phyloP scores from a whole-genome alignment of 1,140 invertebrate species.

The Pseudomyrmex sp. region DNA sequence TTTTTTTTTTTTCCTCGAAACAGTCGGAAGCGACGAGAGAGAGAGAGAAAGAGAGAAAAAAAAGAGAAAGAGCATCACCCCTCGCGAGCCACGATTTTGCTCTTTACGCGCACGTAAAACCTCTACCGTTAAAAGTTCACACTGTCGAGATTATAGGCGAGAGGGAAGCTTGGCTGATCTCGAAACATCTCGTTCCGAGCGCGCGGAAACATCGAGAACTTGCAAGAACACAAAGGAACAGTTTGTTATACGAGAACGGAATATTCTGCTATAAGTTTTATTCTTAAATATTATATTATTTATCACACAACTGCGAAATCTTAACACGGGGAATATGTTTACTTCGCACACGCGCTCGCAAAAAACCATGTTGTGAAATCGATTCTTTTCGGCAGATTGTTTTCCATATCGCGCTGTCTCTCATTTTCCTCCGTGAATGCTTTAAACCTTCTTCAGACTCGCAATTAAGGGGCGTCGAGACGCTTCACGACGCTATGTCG shows the following conservation, averaged over 20 bases:
- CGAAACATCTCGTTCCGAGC: constrained; percentile 47
- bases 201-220: constrained; percentile 31
- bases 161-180: constrained; percentile 67
- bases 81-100: constrained; percentile 11
- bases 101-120: constrained; percentile 29
- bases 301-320: background rate
- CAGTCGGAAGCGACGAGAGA: constrained; percentile 53
- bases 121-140: constrained; percentile 14
- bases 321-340: background rate
- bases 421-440: constrained; percentile 50
- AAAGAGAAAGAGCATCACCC: background rate
- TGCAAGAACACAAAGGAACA: background rate
- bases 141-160: constrained; percentile 30
- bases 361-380: constrained; percentile 39
- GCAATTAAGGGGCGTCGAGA: constrained; percentile 84
- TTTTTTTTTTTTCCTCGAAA: constrained; percentile 38
- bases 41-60: no score
- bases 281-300: background rate
- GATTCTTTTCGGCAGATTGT: constrained; percentile 37
- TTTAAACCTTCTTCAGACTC: constrained; percentile 69
- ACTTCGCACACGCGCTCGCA: background rate
- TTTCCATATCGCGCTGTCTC: constrained; percentile 59
- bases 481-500: constrained; percentile 84
- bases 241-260: constrained; percentile 12
- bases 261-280: constrained; percentile 6